These are phyloP conservation scores for Leptobrachium leishanense DNA, from an alignment of 2,113 vertebrate genomes.

Conservation along the genomic window DNA sequence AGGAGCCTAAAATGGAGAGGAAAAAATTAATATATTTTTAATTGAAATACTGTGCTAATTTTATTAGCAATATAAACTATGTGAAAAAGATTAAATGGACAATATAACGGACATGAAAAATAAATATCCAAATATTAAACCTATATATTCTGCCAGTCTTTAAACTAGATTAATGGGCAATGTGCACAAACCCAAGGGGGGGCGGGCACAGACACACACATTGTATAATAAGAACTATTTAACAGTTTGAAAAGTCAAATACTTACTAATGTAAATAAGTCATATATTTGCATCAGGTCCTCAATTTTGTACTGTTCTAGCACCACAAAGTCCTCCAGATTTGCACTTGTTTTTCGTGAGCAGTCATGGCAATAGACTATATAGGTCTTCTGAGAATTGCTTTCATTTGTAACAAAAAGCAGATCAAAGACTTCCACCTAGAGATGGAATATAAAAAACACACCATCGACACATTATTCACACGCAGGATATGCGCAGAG, in stretches of 20 bases:
- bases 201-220: no score
- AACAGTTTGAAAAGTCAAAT: neutral
- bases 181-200: no score
- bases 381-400: slow-evolving; percentile 88
- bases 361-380: slow-evolving; percentile 98
- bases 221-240: no score
- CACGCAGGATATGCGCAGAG: no score
- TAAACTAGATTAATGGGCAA: no score
- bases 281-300: slow-evolving; percentile 95
- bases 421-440: slow-evolving; percentile 98
- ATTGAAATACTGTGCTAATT: no score
- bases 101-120: no score
- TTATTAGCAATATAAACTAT: no score
- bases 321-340: slow-evolving; percentile 95
- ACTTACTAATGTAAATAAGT: slow-evolving; percentile 98
- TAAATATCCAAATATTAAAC: no score
- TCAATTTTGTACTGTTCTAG: slow-evolving; percentile 98
- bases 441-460: slow-evolving; percentile 2
- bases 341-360: slow-evolving; percentile 87
- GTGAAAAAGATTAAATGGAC: no score
- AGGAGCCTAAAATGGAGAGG: slow-evolving; percentile 80
- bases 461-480: neutral
- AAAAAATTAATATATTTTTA: no score
- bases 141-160: no score
- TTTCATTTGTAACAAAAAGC: slow-evolving; percentile 96